Base-by-base conservation (phyloP, 2,888 invertebrate genomes). In the Plebejus anna region DNA sequence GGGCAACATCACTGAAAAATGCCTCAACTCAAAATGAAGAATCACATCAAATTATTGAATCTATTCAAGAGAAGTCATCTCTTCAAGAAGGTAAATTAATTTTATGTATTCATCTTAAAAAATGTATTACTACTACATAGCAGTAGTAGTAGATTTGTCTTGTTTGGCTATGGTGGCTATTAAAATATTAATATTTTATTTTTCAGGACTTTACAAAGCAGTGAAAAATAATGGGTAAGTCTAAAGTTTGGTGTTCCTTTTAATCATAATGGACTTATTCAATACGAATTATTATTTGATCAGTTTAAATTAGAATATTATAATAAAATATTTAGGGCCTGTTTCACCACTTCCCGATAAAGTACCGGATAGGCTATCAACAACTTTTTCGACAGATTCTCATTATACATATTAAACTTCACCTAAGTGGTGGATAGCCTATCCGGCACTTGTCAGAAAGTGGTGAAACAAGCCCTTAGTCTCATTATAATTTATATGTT, bases 151-250 rank as follows among this genome's bases (percentile, higher is more conserved):
- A 4, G 13, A 4, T 55, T 55, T 55, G 51, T 13, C 11, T 55
- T 55, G 51, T 55, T 13, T 13, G 51, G 4, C 9, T 55, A 4
- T 13, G 13, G 5, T n/a, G n/a, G 47, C 47, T 47, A 9, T 38
- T 11, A 11, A 72, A 28, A 38, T 22, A 57, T 71, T 28, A 42
- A 0, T 71, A 77, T 79, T 78, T 78, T 73, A 77, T 78, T 77
- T 87, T 87, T 76, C 84, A 92, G 92, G 92, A 78, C 80, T 92
- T 55, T 92, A 91, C 82, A 88, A 88, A 83, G 82, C 87, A 75
- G 86, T 87, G 3, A 88, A 83, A 59, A 85, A 86, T 78, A 84
- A 87, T 76, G 88, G 89, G 92, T 92, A 80, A 88, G 91, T 85
- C 32, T 38, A 55, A 75, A 59, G 22, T 22, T 57, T 57, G 57